A percentile compares a stretch with the other conserved stretches of the same genome.
phyloP scores from a whole-genome alignment of 2,888 invertebrate species.

The Amphimallon solstitiale region DNA sequence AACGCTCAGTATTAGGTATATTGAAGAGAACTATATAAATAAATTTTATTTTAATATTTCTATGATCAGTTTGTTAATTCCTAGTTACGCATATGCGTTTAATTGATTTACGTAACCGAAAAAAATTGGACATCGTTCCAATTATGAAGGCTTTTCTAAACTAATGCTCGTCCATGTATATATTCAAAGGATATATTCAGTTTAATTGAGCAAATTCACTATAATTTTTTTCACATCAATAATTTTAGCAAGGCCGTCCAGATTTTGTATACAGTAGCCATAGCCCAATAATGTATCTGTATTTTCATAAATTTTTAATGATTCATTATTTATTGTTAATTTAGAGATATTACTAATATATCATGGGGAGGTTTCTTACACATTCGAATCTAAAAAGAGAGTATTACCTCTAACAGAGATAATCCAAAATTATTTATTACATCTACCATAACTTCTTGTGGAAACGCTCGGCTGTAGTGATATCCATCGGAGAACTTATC shows the following conservation, averaged over 20 bases:
- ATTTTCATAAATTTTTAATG: neutral
- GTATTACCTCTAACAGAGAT: slow-evolving; percentile 69
- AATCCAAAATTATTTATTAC: slow-evolving; percentile 79
- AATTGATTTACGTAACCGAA: slow-evolving; percentile 17
- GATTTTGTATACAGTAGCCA: neutral
- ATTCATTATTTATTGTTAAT: neutral
- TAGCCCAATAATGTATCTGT: slow-evolving; percentile 8
- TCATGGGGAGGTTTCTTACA: neutral
- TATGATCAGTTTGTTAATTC: no score
- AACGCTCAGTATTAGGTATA: no score
- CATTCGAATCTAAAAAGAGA: neutral
- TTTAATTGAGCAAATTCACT: slow-evolving; percentile 8
- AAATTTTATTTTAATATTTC: no score
- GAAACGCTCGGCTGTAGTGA: slow-evolving; percentile 59
- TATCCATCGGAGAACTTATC: slow-evolving; percentile 37
- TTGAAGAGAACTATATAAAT: no score
- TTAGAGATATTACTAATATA: neutral
- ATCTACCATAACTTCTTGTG: slow-evolving; percentile 82
- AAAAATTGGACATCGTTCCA: slow-evolving; percentile 31
- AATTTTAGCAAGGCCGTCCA: slow-evolving; percentile 18
- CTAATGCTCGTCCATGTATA: neutral
- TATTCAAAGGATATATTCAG: slow-evolving; percentile 12
- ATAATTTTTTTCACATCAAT: slow-evolving; percentile 28
- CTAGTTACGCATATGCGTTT: neutral
- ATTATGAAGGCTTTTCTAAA: slow-evolving; percentile 3